These are phyloP conservation scores for Upupa epops DNA, from an alignment of 2,113 vertebrate species.

Conservation along the genomic window DNA sequence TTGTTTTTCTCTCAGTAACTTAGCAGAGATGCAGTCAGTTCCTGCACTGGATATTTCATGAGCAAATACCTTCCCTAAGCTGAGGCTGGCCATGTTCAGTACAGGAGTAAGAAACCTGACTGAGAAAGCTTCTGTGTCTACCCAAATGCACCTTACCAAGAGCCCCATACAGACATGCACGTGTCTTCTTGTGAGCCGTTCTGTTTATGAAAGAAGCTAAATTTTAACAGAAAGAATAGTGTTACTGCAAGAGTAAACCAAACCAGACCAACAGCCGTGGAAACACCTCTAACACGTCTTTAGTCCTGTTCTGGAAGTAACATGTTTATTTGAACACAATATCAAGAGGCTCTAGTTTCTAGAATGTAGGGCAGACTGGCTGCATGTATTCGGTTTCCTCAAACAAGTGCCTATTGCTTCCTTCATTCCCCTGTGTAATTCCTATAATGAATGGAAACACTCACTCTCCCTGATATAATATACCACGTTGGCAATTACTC, in stretches of 20 bases:
- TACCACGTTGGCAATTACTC: neutral
- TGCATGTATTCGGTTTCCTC: conserved; percentile 40
- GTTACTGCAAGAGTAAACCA: neutral
- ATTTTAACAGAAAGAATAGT: neutral
- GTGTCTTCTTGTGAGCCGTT: neutral
- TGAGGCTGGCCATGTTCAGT: neutral
- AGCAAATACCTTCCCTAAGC: neutral
- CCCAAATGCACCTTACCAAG: neutral
- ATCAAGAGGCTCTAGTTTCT: neutral
- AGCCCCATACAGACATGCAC: neutral
- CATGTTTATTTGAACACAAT: neutral
- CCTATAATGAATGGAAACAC: neutral
- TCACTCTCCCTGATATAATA: neutral
- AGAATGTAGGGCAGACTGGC: neutral
- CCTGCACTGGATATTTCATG: neutral
- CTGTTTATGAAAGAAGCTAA: neutral
- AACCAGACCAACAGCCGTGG: neutral
- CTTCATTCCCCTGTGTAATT: conserved; percentile 1
- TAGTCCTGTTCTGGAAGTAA: neutral
- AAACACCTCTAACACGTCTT: neutral
- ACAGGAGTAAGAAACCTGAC: neutral
- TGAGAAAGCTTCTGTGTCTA: neutral
- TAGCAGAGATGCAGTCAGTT: neutral
- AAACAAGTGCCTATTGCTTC: neutral
- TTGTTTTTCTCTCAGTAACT: neutral